Evolutionary conservation across 1,140 invertebrate species (phyloP).

Genomic region (Bactericera cockerelli): DNA sequence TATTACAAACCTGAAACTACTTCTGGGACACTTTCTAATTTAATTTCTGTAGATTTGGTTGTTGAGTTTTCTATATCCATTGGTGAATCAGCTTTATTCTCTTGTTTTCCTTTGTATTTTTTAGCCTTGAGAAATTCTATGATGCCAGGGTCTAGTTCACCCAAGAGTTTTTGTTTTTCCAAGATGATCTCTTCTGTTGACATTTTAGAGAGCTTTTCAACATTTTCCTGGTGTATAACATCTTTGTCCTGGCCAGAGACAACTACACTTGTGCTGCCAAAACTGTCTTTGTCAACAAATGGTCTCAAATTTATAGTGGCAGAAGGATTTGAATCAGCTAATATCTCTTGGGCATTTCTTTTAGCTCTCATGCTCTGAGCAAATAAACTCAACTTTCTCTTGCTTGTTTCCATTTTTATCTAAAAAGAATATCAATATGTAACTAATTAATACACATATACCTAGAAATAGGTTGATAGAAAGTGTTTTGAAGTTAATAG

Average conservation of each 20-base stretch:
- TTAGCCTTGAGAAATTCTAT: constrained; percentile 46
- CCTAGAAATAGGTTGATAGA: too few species aligned
- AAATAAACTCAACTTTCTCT: constrained; percentile 21
- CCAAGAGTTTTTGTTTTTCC: constrained; percentile 48
- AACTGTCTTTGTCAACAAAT: background rate
- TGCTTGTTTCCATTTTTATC: background rate
- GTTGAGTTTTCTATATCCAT: constrained; percentile 19
- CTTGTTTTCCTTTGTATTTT: constrained; percentile 28
- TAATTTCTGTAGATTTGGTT: constrained; percentile 24
- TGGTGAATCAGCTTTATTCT: constrained; percentile 18
- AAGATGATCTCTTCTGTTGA: constrained; percentile 53
- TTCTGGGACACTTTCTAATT: constrained; percentile 17
- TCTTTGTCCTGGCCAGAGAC: constrained; percentile 36
- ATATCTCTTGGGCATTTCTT: background rate
- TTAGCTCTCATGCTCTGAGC: constrained; percentile 20
- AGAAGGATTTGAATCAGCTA: background rate
- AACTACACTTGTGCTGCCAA: constrained; percentile 33
- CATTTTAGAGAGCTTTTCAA: constrained; percentile 48
- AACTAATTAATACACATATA: too few species aligned
- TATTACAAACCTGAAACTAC: background rate
- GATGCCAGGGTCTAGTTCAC: constrained; percentile 45
- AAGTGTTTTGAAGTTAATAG: too few species aligned
- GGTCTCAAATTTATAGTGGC: too few species aligned
- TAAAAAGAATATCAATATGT: too few species aligned
- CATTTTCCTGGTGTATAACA: constrained; percentile 58